Conservation (phyloP, 2,113 vertebrate genomes). For the Saccopteryx bilineata region DNA sequence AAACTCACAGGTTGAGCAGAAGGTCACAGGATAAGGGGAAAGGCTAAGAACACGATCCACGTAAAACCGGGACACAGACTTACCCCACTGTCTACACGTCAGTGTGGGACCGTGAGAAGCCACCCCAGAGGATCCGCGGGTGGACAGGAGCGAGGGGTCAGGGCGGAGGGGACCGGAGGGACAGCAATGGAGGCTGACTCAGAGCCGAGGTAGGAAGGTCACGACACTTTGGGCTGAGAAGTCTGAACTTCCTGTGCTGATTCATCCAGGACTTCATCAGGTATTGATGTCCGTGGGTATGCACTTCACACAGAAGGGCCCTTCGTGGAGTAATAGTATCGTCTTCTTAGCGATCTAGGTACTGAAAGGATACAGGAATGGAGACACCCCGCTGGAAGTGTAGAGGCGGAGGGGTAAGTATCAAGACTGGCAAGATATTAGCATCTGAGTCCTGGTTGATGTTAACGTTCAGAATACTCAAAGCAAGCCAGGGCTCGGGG, state of each 20-base stretch:
- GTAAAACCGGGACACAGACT: neutral
- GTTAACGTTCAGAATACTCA: neutral
- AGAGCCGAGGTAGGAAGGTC: neutral
- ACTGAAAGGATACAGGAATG: neutral
- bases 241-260: neutral
- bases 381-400: neutral
- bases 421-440: neutral
- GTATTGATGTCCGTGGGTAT: neutral
- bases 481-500: neutral
- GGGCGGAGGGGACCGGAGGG: neutral
- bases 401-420: neutral
- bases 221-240: neutral
- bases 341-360: neutral
- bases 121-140: neutral
- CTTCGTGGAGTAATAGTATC: neutral
- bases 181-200: neutral
- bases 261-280: neutral
- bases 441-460: neutral
- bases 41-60: neutral
- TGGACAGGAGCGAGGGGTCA: neutral
- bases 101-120: neutral
- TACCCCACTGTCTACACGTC: neutral
- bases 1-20: neutral
- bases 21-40: neutral
- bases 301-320: neutral